A percentile compares a stretch with the other conserved stretches of the same genome.
phyloP scores from a whole-genome alignment of 2,113 vertebrate genomes.

The Sus scrofa region T2T-Sscrofa CM000818.6:8928001-8928500 shows the following conservation, averaged over 20 bases:
- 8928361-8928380: constrained; percentile 63
- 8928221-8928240: not conserved
- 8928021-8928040: not conserved
- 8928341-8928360: constrained; percentile 58
- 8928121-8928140: not conserved
- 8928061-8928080: not conserved
- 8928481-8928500: constrained; percentile 62
- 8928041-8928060: not conserved
- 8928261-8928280: constrained; percentile 60
- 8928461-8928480: constrained; percentile 69
- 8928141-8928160: too few species aligned
- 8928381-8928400: constrained; percentile 77
- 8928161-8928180: not conserved
- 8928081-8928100: not conserved
- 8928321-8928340: constrained; percentile 56
- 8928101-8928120: not conserved
- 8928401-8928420: constrained; percentile 61
- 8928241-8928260: not conserved
- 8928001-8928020: not conserved
- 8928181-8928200: not conserved
- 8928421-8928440: constrained; percentile 71
- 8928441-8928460: constrained; percentile 5
- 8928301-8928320: constrained; percentile 46
- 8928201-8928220: not conserved
- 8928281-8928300: not conserved